Conservation (phyloP, 1,140 invertebrate genomes). For the Lepidurus packardi region DNA sequence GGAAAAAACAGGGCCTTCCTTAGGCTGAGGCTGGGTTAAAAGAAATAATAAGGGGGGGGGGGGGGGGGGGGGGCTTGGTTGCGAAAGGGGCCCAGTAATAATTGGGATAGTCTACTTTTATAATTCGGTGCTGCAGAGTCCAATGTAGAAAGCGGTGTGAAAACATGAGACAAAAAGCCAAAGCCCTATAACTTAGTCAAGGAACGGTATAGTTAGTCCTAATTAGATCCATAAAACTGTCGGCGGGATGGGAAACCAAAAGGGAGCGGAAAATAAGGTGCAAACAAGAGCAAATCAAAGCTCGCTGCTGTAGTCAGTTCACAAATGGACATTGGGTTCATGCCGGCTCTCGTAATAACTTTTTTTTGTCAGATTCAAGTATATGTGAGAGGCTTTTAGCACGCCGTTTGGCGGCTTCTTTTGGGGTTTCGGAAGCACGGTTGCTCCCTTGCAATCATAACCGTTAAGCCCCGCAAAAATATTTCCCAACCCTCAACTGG, state of each 20-base stretch:
- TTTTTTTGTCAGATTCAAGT: background rate
- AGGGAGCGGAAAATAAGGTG: conserved; percentile 3
- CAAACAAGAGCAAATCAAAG: conserved; percentile 6
- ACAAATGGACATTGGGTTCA: background rate
- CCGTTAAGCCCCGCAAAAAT: background rate
- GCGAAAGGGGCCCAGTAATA: conserved; percentile 5
- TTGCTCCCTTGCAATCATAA: background rate
- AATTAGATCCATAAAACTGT: conserved; percentile 22
- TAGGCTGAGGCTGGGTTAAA: background rate
- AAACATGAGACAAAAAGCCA: background rate
- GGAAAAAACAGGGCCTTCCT: background rate
- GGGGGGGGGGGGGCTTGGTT: too few species aligned
- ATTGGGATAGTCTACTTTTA: conserved; percentile 3
- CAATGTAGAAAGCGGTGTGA: background rate
- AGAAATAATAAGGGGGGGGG: background rate
- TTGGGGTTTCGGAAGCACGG: background rate
- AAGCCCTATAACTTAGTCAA: background rate
- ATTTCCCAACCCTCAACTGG: background rate
- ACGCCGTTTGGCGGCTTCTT: background rate
- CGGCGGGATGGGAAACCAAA: background rate
- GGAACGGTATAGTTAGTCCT: background rate
- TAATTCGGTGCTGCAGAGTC: background rate
- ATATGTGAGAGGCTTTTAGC: background rate
- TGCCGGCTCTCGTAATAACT: background rate
- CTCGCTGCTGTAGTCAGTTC: background rate